A percentile compares a stretch with the other conserved stretches of the same genome.
Conservation (phyloP, 2,113 vertebrate species). For the Varanus komodoensis region DNA sequence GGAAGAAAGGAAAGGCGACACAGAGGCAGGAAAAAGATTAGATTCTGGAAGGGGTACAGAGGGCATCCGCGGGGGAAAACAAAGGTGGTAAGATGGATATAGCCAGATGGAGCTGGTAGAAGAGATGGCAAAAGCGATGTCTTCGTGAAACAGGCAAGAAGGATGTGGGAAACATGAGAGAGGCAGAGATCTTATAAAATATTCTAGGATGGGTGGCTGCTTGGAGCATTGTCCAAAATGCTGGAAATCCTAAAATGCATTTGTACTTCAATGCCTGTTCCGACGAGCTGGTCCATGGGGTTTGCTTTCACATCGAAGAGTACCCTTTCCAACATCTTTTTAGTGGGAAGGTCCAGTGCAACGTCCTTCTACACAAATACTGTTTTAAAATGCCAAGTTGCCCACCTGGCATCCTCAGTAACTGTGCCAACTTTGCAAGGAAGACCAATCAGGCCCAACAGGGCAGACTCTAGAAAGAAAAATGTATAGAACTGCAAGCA, state of each 20-base stretch:
- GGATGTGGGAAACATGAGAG: not conserved
- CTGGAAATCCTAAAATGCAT: not conserved
- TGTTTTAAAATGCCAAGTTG: not conserved
- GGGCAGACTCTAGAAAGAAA: not conserved
- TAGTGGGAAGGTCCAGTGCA: not conserved
- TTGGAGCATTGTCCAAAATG: not conserved
- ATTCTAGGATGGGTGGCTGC: too few relatives aligned
- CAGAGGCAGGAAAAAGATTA: not conserved
- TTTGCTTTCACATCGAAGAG: not conserved
- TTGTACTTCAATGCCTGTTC: not conserved
- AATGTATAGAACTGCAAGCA: not conserved
- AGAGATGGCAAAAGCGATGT: not conserved
- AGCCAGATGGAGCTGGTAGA: not conserved
- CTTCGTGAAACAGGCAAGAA: not conserved
- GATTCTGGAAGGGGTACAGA: not conserved
- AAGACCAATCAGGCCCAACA: too few relatives aligned
- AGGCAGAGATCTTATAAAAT: not conserved
- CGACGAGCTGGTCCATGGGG: not conserved
- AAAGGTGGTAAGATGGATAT: not conserved
- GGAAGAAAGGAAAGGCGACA: not conserved
- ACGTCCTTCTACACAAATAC: not conserved
- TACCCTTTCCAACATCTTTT: not conserved
- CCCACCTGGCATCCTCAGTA: not conserved
- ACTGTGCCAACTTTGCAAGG: not conserved
- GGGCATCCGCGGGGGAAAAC: too few relatives aligned